Evolutionary conservation across 1,140 invertebrate species (phyloP).

Genomic region (Euborellia annulipes): DNA sequence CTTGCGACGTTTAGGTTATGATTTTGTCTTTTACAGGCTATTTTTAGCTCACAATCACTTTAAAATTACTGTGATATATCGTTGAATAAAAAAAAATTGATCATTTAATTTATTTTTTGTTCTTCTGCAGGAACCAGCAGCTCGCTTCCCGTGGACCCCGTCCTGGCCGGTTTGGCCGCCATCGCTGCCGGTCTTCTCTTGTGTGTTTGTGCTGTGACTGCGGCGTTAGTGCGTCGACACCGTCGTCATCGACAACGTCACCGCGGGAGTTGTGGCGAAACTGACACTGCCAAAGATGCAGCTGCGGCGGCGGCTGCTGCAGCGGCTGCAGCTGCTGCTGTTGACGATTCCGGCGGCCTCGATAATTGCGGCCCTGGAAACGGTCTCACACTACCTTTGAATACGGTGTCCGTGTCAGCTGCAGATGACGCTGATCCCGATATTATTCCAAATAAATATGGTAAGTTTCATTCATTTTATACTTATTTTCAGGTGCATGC

Average conservation of each 20-base stretch:
- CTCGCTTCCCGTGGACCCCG: conserved; percentile 46
- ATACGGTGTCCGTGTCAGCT: conserved; percentile 25
- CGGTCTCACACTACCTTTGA: conserved; percentile 25
- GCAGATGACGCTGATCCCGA: conserved; percentile 55
- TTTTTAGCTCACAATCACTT: no score
- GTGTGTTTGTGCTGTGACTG: conserved; percentile 50
- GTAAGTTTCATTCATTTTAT: conserved; percentile 41
- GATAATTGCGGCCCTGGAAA: conserved; percentile 7
- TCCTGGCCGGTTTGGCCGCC: conserved; percentile 50
- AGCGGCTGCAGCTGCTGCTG: conserved; percentile 15
- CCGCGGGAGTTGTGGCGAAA: conserved; percentile 4
- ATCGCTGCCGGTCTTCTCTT: conserved; percentile 50
- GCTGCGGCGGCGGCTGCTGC: neutral
- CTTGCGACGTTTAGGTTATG: no score
- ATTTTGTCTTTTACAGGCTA: no score
- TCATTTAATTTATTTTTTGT: conserved; percentile 8
- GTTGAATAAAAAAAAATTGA: no score
- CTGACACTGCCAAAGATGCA: neutral
- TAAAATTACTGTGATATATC: no score
- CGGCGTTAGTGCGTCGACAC: conserved; percentile 47
- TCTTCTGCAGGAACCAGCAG: conserved; percentile 30
- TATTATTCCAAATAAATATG: conserved; percentile 70
- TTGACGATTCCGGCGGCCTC: conserved; percentile 13
- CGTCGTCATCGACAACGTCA: conserved; percentile 1
- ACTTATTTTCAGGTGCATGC: no score